These are phyloP conservation scores for Iphiclides podalirius DNA, from an alignment of 2,888 invertebrate genomes.

Conservation along the genomic window DNA sequence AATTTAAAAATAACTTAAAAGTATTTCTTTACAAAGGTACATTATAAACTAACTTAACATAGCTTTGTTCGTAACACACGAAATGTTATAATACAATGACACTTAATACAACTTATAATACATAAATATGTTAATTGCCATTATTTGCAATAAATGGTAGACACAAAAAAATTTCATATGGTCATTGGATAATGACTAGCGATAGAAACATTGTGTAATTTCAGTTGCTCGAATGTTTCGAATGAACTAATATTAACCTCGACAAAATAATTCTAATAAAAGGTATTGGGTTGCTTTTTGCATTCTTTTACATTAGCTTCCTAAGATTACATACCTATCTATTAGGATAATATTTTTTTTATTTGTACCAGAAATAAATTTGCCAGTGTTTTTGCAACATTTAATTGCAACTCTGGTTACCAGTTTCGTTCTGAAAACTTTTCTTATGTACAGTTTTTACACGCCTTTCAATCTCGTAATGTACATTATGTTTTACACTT, in stretches of 20 bases:
- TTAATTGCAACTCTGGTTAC: not conserved
- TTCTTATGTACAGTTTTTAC: constrained; percentile 1
- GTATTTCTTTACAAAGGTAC: constrained; percentile 34
- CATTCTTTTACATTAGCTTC: too few relatives aligned
- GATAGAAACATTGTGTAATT: constrained; percentile 3
- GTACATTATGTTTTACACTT: not conserved
- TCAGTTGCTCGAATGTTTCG: not conserved
- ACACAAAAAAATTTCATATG: not conserved
- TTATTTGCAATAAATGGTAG: constrained; percentile 3
- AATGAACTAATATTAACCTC: not conserved
- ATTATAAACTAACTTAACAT: constrained; percentile 46
- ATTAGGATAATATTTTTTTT: too few relatives aligned
- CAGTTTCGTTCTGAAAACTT: not conserved
- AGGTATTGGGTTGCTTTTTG: too few relatives aligned
- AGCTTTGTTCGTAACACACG: constrained; percentile 56
- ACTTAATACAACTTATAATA: constrained; percentile 28
- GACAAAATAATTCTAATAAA: not conserved
- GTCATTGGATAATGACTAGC: constrained; percentile 23
- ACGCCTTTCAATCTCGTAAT: not conserved
- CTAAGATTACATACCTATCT: too few relatives aligned
- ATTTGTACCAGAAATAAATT: too few relatives aligned
- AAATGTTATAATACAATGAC: constrained; percentile 48
- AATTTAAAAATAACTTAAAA: constrained; percentile 61
- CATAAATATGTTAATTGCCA: constrained; percentile 24
- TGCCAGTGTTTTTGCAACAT: not conserved